A percentile compares a stretch with the other conserved stretches of the same genome.
These are phyloP conservation scores for Holothuria glaberrima DNA, from an alignment of 35 echinoderm and acorn worm species.

Conservation along the genomic window DNA sequence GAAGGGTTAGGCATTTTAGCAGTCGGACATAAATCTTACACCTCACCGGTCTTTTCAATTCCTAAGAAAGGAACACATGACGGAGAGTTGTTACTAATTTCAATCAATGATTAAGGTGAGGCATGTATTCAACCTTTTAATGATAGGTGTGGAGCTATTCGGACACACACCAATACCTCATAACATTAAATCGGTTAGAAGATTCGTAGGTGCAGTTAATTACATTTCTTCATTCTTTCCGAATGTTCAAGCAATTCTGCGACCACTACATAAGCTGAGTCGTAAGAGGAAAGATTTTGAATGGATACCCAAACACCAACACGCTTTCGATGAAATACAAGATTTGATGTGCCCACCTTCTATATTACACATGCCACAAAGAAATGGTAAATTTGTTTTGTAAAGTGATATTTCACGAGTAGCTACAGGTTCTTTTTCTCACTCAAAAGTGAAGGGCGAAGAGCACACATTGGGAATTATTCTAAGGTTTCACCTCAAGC, in stretches of 20 bases:
- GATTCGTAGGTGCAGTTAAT: slow-evolving; percentile 67
- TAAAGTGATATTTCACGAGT: slow-evolving; percentile 56
- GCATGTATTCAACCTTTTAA: too few species aligned
- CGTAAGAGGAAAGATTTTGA: slow-evolving; percentile 54
- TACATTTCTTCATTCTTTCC: slow-evolving; percentile 61
- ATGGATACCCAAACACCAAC: slow-evolving; percentile 55
- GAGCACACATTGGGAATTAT: slow-evolving; percentile 46
- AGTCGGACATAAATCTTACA: slow-evolving; percentile 54
- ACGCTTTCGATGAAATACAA: slow-evolving; percentile 61
- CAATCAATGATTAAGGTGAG: slow-evolving; percentile 26
- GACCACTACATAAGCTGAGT: slow-evolving; percentile 52
- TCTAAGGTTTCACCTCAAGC: slow-evolving; percentile 55
- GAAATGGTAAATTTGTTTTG: too few species aligned
- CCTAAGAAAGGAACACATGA: slow-evolving; percentile 4
- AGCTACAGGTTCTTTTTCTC: too few species aligned
- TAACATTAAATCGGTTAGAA: slow-evolving; percentile 13
- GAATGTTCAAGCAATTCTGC: slow-evolving; percentile 35
- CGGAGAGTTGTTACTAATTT: slow-evolving; percentile 54
- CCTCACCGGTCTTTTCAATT: slow-evolving; percentile 44
- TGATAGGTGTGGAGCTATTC: slow-evolving; percentile 51
- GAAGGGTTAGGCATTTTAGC: slow-evolving; percentile 63
- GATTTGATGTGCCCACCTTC: slow-evolving; percentile 35
- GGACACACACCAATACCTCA: slow-evolving; percentile 11
- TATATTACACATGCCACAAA: slow-evolving; percentile 44
- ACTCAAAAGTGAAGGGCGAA: slow-evolving; percentile 3